A percentile compares a stretch with the other conserved stretches of the same genome.
phyloP scores from a whole-genome alignment of 2,113 vertebrate genomes.

The Galbula dea region DNA sequence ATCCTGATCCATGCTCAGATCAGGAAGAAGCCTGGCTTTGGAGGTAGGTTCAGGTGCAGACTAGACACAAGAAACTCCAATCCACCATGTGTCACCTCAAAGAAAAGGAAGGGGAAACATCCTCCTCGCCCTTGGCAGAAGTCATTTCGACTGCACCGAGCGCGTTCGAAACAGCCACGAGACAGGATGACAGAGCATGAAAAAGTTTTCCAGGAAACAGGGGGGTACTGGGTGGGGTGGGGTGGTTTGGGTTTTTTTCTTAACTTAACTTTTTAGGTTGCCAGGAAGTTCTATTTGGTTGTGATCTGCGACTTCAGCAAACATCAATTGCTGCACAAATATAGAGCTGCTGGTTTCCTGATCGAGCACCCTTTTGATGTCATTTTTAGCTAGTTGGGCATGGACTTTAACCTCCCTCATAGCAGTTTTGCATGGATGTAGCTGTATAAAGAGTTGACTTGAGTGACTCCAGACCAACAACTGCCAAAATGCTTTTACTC shows the following conservation, averaged over 20 bases:
- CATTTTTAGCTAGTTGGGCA: slow-evolving; percentile 8
- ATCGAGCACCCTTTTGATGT: slow-evolving; percentile 12
- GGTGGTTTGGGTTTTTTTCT: background rate
- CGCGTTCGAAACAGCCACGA: background rate
- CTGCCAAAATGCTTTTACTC: background rate
- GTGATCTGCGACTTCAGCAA: slow-evolving; percentile 37
- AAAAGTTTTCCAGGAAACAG: slow-evolving; percentile 28
- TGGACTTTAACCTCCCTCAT: background rate
- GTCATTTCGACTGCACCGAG: background rate
- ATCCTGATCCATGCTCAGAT: background rate
- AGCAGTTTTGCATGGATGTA: background rate
- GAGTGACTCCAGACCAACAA: background rate
- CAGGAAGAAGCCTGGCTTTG: background rate
- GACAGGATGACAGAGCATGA: slow-evolving; percentile 1
- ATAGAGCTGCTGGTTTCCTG: slow-evolving; percentile 49
- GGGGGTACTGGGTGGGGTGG: background rate
- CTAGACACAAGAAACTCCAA: background rate
- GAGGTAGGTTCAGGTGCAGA: background rate
- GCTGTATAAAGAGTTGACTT: background rate
- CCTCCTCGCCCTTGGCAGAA: background rate
- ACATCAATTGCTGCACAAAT: slow-evolving; percentile 50
- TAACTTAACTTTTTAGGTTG: slow-evolving; percentile 24
- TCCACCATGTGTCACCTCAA: background rate
- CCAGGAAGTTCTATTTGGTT: slow-evolving; percentile 57
- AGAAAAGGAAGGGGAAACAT: background rate